Evolutionary conservation across 2,113 vertebrate genomes (phyloP).

Genomic region (Ictalurus furcatus): DNA sequence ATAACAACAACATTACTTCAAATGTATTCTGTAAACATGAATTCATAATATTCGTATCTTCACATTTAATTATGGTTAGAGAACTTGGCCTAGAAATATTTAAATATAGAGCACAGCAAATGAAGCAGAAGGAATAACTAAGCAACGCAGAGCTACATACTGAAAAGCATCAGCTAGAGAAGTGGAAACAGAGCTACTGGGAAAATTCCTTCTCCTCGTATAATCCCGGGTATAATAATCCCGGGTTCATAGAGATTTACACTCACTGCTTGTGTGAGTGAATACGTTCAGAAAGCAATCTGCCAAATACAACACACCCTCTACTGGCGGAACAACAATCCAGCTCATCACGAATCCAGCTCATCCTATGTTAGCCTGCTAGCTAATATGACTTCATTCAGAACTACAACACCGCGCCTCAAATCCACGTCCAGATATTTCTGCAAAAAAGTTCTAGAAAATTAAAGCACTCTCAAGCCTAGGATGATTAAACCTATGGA

Average conservation of each 20-base stretch:
- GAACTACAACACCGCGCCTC: no score
- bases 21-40: background rate
- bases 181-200: background rate
- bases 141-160: background rate
- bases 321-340: background rate
- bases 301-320: conserved; percentile 11
- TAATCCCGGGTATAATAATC: background rate
- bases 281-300: background rate
- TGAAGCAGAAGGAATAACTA: background rate
- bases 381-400: conserved; percentile 5
- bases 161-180: background rate
- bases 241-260: background rate
- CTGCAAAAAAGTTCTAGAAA: no score
- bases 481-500: background rate
- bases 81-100: background rate
- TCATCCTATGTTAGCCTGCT: background rate
- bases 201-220: background rate
- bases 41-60: background rate
- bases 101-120: background rate
- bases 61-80: background rate
- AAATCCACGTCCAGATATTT: background rate
- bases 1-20: background rate
- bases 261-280: background rate
- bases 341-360: background rate
- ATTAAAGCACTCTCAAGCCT: background rate